Base-by-base conservation (phyloP, 2,888 invertebrate species). In the Brachyopa scutellaris region DNA sequence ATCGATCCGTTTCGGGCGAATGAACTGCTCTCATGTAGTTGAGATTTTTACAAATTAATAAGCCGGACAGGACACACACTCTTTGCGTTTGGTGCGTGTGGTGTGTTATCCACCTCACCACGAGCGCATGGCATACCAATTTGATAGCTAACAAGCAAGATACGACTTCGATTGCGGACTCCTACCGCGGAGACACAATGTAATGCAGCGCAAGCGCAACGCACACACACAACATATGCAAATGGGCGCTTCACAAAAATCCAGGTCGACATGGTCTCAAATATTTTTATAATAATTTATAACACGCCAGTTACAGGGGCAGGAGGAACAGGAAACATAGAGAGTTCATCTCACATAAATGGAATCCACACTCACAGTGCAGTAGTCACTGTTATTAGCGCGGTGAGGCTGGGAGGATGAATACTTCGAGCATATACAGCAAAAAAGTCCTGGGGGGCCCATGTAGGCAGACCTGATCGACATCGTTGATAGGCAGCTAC, bases 21-120 rank as follows among this genome's bases (percentile, higher is more conserved):
- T 66, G 66, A 78, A 78, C 62, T 78, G 66, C 61, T 23, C 62
- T 69, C 67, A 42, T 78, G 83, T 78, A 70, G 78, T 67, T 62
- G 78, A 36, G 78, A 78, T 83, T 83, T 83, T 83, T 83, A 83
- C 83, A 83, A 83, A 83, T 83, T 83, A 83, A 83, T 83, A 83
- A 83, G 83, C 72, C 66, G 40, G 55, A 74, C 55, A 66, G 79
- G 62, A 80, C 80, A 80, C 57, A 59, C 57, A 59, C 38, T 47
- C 13, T 51, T 38, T 61, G 72, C 53, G 67, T 69, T 74, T 64
- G 49, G 76, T 82, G 82, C 82, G 82, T 82, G 82, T 47, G 77
- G 33, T 66, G 21, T 61, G 70, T 70, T 82, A 64, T 77, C 64
- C 77, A 66, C 53, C 61, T 59, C 55, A 70, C 77, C 77, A 70